Evolutionary conservation across 2,888 invertebrate species (phyloP), one percentile per base, ranked within the genome.

Genomic region (Gibbula magus): DNA sequence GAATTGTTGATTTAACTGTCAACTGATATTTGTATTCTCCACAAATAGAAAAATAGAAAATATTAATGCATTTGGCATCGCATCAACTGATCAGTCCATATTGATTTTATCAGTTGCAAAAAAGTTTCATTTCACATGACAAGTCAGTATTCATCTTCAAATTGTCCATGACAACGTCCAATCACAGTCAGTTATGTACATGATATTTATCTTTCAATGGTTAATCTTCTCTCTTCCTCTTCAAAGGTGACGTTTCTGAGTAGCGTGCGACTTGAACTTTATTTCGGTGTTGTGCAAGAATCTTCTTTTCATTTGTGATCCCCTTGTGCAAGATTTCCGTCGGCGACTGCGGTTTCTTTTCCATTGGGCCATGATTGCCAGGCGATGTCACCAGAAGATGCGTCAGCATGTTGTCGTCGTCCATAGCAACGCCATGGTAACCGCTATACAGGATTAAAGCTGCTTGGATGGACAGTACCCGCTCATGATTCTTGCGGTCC

Each of bases 391-490:
- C 90, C 13, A 90, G 82, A 51, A 90, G 81, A 75, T 86, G 86
- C 18, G 84, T 85, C 35, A 90, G 77, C 45, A 81, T 67, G 8
- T 84, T 75, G 66, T 77, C 66, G 22, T 82, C 85, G 45, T 79
- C 80, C 61, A 66, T 67, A 0, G 81, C 54, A 18, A 80, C 45
- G 22, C 80, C 82, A 61, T 83, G 83, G 83, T 84, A 82, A 78
- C 86, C 82, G 53, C 85, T 87, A 78, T 88, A 90, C 18, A 91
- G 84, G 52, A 91, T 91, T 5, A 91, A 82, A 0, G 91, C 91
- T 0, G 91, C 91, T 83, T 91, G 91, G 25, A 91, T 91, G 22
- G 91, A 89, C 22, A 91, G 86, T 5, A 91, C 91, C 2, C 91
- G 83, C 53, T 91, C 91, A 32, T 91, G 91, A 83, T 91, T 91